A percentile compares a stretch with the other conserved stretches of the same genome.
Conservation (phyloP, 2,888 invertebrate species). For the Carterocephalus palaemon region DNA sequence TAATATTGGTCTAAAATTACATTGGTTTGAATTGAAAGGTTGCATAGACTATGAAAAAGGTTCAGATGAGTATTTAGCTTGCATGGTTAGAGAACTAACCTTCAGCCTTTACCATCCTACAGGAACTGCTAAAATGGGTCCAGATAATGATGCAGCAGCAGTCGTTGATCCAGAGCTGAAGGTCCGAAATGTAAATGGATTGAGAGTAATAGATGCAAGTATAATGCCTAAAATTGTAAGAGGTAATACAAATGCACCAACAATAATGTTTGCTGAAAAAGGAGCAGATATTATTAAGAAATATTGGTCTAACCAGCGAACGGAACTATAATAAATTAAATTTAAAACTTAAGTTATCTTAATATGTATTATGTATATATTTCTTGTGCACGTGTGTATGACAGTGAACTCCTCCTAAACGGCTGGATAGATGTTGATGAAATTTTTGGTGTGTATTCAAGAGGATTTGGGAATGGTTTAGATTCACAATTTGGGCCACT, state of each 20-base stretch:
- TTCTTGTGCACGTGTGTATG: too few relatives aligned
- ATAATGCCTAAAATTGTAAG: conserved; percentile 81
- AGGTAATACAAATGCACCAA: conserved; percentile 81
- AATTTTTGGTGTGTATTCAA: too few relatives aligned
- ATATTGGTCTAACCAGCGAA: conserved; percentile 26
- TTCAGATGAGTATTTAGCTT: conserved; percentile 33
- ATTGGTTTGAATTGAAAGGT: conserved; percentile 51
- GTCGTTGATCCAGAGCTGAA: conserved; percentile 27
- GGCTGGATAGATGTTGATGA: too few relatives aligned
- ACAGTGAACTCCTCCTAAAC: too few relatives aligned
- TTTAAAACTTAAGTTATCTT: too few relatives aligned
- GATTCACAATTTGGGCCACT: too few relatives aligned
- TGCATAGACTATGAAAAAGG: conserved; percentile 43
- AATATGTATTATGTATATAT: too few relatives aligned
- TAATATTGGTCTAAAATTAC: conserved; percentile 42
- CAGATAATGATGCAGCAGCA: conserved; percentile 35
- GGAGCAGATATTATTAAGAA: conserved; percentile 30
- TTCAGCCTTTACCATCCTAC: conserved; percentile 84
- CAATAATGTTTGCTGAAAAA: conserved; percentile 32
- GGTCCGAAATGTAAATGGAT: conserved; percentile 46
- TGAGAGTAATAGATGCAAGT: conserved; percentile 82
- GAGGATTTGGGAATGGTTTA: too few relatives aligned
- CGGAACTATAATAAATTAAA: conserved; percentile 44
- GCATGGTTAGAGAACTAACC: conserved; percentile 38
- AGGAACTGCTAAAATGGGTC: conserved; percentile 82